phyloP scores from a whole-genome alignment of 2,888 invertebrate species.

The Cephus pygmeus region DNA sequence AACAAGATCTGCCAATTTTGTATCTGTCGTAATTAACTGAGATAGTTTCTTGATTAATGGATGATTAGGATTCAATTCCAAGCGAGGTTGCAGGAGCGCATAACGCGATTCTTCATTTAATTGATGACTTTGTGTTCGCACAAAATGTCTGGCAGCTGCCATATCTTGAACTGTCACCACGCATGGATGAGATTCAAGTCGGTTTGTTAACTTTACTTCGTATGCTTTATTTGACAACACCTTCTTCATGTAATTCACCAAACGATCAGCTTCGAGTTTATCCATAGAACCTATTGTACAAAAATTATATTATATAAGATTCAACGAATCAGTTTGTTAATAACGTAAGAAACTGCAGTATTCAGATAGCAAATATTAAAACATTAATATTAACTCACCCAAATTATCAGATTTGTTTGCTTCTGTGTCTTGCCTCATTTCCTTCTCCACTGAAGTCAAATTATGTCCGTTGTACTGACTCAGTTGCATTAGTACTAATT shows the following conservation, averaged over 20 bases:
- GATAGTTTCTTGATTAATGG: conserved; percentile 90
- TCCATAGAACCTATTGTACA: conserved; percentile 72
- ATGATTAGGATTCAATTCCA: conserved; percentile 95
- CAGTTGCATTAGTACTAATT: conserved; percentile 91
- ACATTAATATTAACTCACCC: conserved; percentile 64
- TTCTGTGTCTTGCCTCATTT: conserved; percentile 81
- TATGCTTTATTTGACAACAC: conserved; percentile 83
- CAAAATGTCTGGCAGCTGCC: conserved; percentile 95
- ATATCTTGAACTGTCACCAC: conserved; percentile 96
- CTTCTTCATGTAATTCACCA: conserved; percentile 83
- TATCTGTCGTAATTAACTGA: conserved; percentile 78
- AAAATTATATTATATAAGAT: conserved; percentile 14
- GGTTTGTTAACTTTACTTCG: conserved; percentile 84
- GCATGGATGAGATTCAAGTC: conserved; percentile 91
- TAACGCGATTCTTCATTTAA: conserved; percentile 87
- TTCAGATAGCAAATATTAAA: background rate
- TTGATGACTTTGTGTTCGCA: conserved; percentile 86
- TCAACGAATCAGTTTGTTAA: background rate
- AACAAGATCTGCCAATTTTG: conserved; percentile 84
- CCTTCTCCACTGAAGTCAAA: conserved; percentile 92
- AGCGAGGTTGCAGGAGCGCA: conserved; percentile 87
- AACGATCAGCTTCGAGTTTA: conserved; percentile 80
- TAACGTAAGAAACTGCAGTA: background rate
- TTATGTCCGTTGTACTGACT: conserved; percentile 81
- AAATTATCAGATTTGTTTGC: conserved; percentile 72